Evolutionary conservation across 1,140 invertebrate genomes (phyloP).

Genomic region (Anadara kagoshimensis): DNA sequence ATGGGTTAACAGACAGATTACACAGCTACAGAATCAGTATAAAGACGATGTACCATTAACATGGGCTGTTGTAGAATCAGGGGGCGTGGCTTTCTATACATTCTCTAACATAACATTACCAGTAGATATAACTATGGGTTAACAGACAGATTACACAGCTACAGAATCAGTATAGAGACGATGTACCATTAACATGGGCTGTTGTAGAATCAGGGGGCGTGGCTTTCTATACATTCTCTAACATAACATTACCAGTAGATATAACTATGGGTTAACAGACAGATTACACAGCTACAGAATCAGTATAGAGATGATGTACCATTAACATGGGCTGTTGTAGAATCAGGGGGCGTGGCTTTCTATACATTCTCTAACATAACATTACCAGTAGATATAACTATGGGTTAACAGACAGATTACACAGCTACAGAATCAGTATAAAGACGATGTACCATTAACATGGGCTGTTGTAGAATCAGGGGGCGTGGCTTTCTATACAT

Average conservation of each 20-base stretch:
- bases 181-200: conserved; percentile 62
- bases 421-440: background rate
- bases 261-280: no score
- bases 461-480: conserved; percentile 67
- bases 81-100: conserved; percentile 65
- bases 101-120: conserved; percentile 4
- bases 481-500: conserved; percentile 63
- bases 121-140: background rate
- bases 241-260: background rate
- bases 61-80: conserved; percentile 65
- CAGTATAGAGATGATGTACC: conserved; percentile 50
- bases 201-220: conserved; percentile 66
- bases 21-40: background rate
- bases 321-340: conserved; percentile 65
- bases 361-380: conserved; percentile 26
- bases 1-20: no score
- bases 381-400: background rate
- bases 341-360: conserved; percentile 66
- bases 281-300: background rate
- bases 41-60: conserved; percentile 57
- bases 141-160: no score
- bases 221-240: conserved; percentile 53
- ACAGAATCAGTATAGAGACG: conserved; percentile 35
- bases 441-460: conserved; percentile 57
- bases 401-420: no score